Evolutionary conservation across 2,113 vertebrate species (phyloP).

Genomic region (Vireo altiloquus): DNA sequence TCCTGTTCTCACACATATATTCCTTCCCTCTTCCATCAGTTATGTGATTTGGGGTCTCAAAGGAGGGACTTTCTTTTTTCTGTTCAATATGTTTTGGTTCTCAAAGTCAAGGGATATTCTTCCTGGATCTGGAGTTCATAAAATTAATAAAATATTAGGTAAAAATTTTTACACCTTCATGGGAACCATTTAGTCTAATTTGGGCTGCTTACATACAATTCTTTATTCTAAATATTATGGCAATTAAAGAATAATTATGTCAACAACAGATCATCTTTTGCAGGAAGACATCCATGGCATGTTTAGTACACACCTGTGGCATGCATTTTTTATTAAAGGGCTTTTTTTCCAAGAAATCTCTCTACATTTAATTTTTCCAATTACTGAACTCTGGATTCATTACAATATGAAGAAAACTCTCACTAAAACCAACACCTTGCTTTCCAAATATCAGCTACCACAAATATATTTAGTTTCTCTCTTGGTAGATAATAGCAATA

Average conservation of each 20-base stretch:
- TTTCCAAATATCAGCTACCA: not conserved
- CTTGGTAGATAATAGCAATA: not conserved
- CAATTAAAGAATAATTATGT: not conserved
- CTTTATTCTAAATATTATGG: not conserved
- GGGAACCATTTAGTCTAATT: not conserved
- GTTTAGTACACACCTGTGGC: not conserved
- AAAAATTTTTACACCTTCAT: not conserved
- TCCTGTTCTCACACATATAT: fast-evolving
- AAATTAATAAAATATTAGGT: not conserved
- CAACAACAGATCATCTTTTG: not conserved
- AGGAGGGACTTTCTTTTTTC: not conserved
- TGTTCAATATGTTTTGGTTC: not conserved
- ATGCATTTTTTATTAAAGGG: not conserved
- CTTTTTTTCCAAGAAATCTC: not conserved
- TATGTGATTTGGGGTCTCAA: not conserved
- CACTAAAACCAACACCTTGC: not conserved
- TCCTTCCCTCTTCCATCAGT: not conserved
- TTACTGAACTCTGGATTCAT: not conserved
- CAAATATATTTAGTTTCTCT: not conserved
- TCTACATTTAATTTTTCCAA: not conserved
- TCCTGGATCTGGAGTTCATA: not conserved
- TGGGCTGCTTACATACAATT: not conserved
- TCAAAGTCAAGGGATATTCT: not conserved
- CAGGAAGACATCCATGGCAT: not conserved
- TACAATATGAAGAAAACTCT: not conserved